phyloP scores from a whole-genome alignment of 2,797 vertebrate species.

The Bufotes viridis region DNA sequence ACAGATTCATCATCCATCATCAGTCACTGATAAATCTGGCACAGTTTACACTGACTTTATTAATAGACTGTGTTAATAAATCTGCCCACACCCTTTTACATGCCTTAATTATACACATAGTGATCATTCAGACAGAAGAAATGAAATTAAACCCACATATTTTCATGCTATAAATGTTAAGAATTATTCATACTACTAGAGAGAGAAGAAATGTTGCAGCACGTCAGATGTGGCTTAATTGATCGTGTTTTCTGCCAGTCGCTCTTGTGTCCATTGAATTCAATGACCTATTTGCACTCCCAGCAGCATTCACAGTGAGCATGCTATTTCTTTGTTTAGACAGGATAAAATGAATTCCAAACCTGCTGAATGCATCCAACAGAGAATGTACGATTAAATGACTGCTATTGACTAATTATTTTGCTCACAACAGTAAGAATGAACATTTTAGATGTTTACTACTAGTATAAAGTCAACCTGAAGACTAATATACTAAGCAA shows the following conservation, averaged over 20 bases:
- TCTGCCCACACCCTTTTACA: too few relatives aligned
- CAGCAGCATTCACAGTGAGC: neutral
- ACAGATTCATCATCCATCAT: too few relatives aligned
- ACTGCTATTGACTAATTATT: neutral
- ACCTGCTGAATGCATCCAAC: neutral
- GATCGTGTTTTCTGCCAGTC: neutral
- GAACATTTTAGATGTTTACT: neutral
- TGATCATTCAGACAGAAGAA: neutral
- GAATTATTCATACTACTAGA: neutral
- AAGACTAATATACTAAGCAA: neutral
- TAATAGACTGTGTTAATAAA: too few relatives aligned
- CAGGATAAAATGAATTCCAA: neutral
- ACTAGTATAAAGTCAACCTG: neutral
- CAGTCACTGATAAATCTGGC: too few relatives aligned
- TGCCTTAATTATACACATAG: neutral
- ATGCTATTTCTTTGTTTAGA: conserved; percentile 5
- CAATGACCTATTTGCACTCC: conserved; percentile 27
- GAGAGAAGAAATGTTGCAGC: too few relatives aligned
- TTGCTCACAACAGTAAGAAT: neutral
- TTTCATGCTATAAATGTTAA: neutral
- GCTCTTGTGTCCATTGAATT: neutral
- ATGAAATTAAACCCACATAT: neutral
- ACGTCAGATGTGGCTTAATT: neutral
- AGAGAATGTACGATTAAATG: conserved; percentile 14
- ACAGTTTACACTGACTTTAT: too few relatives aligned